Evolutionary conservation across 2,888 invertebrate genomes (phyloP).

Genomic region (Heliconius erato): DNA sequence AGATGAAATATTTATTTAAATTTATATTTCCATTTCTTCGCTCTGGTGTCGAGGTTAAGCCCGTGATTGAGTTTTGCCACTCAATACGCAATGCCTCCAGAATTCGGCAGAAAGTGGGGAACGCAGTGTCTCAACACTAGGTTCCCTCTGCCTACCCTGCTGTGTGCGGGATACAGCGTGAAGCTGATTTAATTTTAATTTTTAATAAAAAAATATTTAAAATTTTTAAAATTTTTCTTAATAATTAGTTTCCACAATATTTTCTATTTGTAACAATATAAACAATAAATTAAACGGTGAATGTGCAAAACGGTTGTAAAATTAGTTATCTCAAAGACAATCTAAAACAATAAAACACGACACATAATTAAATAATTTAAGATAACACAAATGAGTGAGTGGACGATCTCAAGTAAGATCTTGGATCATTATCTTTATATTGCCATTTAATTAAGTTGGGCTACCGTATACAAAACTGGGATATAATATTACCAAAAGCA

Average conservation of each 20-base stretch:
- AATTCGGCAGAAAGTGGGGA: too few species aligned
- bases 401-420: constrained; percentile 41
- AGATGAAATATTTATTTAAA: too few species aligned
- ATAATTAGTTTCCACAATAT: background rate
- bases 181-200: too few species aligned
- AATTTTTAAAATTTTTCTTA: background rate
- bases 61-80: too few species aligned
- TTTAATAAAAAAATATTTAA: too few species aligned
- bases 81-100: too few species aligned
- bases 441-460: constrained; percentile 42
- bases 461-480: constrained; percentile 59
- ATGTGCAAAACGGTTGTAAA: constrained; percentile 6
- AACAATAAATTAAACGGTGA: background rate
- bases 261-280: background rate
- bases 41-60: too few species aligned
- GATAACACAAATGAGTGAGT: constrained; percentile 33
- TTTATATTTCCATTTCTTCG: too few species aligned
- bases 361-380: constrained; percentile 30
- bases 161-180: too few species aligned
- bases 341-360: constrained; percentile 6
- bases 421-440: constrained; percentile 45
- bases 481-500: constrained; percentile 56
- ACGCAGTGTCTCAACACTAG: too few species aligned
- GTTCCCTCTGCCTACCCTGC: too few species aligned
- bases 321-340: constrained; percentile 19